A percentile compares a stretch with the other conserved stretches of the same genome.
Conservation (phyloP, 2,797 vertebrate genomes). For the Champsocephalus gunnari region DNA sequence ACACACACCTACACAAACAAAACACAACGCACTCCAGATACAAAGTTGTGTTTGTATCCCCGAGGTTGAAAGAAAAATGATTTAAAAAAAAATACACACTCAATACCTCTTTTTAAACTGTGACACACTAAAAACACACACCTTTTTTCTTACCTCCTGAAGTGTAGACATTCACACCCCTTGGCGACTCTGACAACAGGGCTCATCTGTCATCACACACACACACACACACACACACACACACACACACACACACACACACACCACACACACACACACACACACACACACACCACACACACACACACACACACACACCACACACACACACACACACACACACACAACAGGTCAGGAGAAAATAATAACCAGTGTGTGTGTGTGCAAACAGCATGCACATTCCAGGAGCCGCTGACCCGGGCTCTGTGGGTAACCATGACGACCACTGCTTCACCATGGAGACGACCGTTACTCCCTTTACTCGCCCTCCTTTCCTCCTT, state of each 20-base stretch:
- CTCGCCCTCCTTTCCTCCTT: conserved; percentile 46
- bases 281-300: conserved; percentile 3
- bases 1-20: conserved; percentile 47
- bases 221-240: conserved; percentile 42
- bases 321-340: conserved; percentile 24
- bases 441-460: conserved; percentile 85
- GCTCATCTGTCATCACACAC: conserved; percentile 79
- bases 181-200: conserved; percentile 75
- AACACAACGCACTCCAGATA: conserved; percentile 48
- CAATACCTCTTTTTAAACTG: conserved; percentile 17
- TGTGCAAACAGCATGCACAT: conserved; percentile 83
- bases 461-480: conserved; percentile 81
- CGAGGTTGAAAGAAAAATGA: conserved; percentile 20
- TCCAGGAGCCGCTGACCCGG: conserved; percentile 85
- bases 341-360: conserved; percentile 34
- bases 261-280: conserved; percentile 41
- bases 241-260: conserved; percentile 52
- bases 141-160: conserved; percentile 69
- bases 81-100: conserved; percentile 12
- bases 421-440: conserved; percentile 86
- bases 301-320: conserved; percentile 54
- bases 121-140: conserved; percentile 59
- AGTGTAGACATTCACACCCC: conserved; percentile 75
- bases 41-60: conserved; percentile 45
- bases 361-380: conserved; percentile 64